phyloP scores from a whole-genome alignment of 1,140 invertebrate species.

The Heliothis virescens region DNA sequence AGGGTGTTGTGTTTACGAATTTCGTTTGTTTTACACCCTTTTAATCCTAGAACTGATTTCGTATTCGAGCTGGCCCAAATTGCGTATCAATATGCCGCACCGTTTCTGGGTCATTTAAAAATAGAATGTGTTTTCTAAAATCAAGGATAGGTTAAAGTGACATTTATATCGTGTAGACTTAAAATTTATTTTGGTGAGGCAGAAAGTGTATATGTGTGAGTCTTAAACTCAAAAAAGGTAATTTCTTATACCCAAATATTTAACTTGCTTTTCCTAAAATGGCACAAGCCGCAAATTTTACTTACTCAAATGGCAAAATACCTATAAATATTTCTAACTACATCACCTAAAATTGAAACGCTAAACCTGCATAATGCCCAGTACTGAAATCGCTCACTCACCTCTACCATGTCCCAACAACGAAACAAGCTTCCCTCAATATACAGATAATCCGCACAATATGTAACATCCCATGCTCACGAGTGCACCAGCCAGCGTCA shows the following conservation, averaged over 20 bases:
- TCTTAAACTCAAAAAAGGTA: too few species aligned
- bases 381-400: neutral
- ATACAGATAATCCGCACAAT: conserved; percentile 27
- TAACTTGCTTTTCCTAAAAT: too few species aligned
- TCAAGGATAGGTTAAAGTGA: too few species aligned
- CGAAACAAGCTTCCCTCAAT: conserved; percentile 8
- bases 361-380: neutral
- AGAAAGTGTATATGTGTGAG: too few species aligned
- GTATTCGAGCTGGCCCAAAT: conserved; percentile 19
- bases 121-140: conserved; percentile 3
- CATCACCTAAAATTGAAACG: neutral
- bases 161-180: too few species aligned
- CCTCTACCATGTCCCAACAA: neutral
- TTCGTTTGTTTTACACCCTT: conserved; percentile 45
- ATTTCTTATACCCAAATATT: too few species aligned
- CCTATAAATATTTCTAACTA: neutral
- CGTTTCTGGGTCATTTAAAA: conserved; percentile 16
- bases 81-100: conserved; percentile 38
- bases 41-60: conserved; percentile 34
- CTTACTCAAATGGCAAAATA: too few species aligned
- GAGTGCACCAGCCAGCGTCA: conserved; percentile 41
- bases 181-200: too few species aligned
- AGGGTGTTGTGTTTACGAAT: conserved; percentile 46
- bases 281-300: too few species aligned
- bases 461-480: conserved; percentile 24